Evolutionary conservation across 2,888 invertebrate genomes (phyloP).

Genomic region (Blastobasis adustella): DNA sequence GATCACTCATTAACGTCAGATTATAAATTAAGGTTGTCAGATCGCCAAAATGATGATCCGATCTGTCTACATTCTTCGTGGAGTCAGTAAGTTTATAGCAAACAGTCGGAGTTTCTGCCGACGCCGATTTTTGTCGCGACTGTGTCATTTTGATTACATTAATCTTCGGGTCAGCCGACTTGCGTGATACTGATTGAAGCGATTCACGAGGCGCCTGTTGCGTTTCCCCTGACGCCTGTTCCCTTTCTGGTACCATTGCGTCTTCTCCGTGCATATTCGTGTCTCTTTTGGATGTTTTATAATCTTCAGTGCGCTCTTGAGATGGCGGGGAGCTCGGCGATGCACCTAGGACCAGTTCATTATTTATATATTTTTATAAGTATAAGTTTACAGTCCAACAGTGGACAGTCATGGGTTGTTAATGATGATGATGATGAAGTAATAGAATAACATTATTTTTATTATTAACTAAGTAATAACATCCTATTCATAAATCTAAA

Average conservation of each 20-base stretch:
- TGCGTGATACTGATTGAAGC: too few relatives aligned
- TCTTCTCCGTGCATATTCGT: constrained; percentile 8
- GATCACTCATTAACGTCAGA: constrained; percentile 44
- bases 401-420: background rate
- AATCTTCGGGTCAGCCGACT: too few relatives aligned
- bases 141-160: too few relatives aligned
- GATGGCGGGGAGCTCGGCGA: constrained; percentile 39
- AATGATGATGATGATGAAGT: background rate
- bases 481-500: too few relatives aligned
- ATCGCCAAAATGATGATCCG: constrained; percentile 8
- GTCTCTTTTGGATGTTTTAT: constrained; percentile 24
- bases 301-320: constrained; percentile 40
- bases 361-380: constrained; percentile 26
- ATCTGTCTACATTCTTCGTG: constrained; percentile 7
- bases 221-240: too few relatives aligned
- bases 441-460: background rate
- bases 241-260: background rate
- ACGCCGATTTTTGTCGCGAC: too few relatives aligned
- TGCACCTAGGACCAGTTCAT: constrained; percentile 54
- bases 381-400: too few relatives aligned
- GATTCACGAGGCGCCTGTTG: too few relatives aligned
- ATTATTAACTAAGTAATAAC: background rate
- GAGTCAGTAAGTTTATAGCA: too few relatives aligned
- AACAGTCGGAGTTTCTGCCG: too few relatives aligned
- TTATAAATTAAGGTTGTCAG: constrained; percentile 9